Conservation (phyloP, 2,797 vertebrate genomes). For the Thalassophryne amazonica region DNA sequence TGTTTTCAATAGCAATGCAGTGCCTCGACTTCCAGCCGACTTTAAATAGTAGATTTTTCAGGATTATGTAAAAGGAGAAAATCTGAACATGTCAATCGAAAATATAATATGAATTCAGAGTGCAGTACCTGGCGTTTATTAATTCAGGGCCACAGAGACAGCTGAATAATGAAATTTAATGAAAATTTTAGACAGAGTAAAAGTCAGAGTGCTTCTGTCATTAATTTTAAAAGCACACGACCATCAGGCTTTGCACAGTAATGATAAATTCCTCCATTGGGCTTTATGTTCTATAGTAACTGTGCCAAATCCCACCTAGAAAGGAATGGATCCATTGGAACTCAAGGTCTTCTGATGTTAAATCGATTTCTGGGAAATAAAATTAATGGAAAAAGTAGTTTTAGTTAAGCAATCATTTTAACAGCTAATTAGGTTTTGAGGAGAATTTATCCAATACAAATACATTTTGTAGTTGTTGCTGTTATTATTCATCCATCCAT, state of each 20-base stretch:
- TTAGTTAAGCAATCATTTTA: neutral
- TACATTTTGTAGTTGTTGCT: no score
- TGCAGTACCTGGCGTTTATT: slow-evolving; percentile 70
- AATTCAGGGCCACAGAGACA: slow-evolving; percentile 75
- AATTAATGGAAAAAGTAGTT: neutral
- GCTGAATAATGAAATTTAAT: slow-evolving; percentile 79
- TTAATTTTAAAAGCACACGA: slow-evolving; percentile 76
- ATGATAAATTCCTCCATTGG: slow-evolving; percentile 56
- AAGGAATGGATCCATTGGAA: slow-evolving; percentile 4
- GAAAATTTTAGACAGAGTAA: slow-evolving; percentile 77
- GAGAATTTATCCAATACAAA: no score
- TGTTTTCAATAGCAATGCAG: slow-evolving; percentile 35
- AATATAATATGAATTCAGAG: slow-evolving; percentile 71
- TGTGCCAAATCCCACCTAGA: neutral
- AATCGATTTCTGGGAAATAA: slow-evolving; percentile 11
- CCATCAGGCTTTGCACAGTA: slow-evolving; percentile 46
- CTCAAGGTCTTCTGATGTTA: slow-evolving; percentile 21
- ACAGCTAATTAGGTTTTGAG: no score
- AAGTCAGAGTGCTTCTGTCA: slow-evolving; percentile 75
- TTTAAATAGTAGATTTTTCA: slow-evolving; percentile 54
- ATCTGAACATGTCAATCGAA: slow-evolving; percentile 25
- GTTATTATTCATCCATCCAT: no score
- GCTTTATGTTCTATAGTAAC: slow-evolving; percentile 32
- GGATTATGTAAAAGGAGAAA: slow-evolving; percentile 26
- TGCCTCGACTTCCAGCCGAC: slow-evolving; percentile 21